phyloP scores from a whole-genome alignment of 2,888 invertebrate genomes.

The Zelleria hepariella region DNA sequence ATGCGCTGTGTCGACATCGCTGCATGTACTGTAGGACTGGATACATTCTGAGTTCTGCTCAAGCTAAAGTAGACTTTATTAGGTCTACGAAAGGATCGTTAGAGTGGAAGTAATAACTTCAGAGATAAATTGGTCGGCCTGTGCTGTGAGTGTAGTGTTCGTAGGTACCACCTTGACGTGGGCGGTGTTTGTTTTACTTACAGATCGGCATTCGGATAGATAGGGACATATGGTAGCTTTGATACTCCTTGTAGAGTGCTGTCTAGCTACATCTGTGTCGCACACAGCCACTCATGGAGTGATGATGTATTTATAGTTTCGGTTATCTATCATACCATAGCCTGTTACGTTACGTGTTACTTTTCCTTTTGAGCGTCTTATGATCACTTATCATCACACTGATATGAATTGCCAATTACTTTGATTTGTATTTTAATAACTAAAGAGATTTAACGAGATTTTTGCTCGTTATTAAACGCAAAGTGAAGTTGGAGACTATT shows the following conservation, averaged over 20 bases:
- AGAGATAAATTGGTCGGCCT: not conserved
- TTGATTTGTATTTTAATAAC: not conserved
- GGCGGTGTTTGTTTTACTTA: constrained; percentile 11
- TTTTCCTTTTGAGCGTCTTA: not conserved
- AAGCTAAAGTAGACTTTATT: not conserved
- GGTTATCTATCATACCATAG: not conserved
- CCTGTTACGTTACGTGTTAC: not conserved
- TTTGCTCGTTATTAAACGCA: not conserved
- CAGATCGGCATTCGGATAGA: constrained; percentile 8
- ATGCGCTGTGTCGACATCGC: constrained; percentile 7
- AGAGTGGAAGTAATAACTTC: not conserved
- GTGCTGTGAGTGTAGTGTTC: not conserved
- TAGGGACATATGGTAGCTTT: not conserved
- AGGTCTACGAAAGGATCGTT: not conserved
- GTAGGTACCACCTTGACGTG: constrained; percentile 7
- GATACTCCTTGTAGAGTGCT: not conserved
- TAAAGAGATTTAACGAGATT: not conserved
- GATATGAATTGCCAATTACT: not conserved
- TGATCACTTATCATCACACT: not conserved
- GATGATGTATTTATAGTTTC: not conserved
- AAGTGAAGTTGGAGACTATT: not conserved
- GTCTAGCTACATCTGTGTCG: not conserved
- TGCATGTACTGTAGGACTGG: not conserved
- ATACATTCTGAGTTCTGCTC: not conserved
- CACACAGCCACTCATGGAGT: not conserved